phyloP scores from a whole-genome alignment of 2,113 vertebrate species.

The Semicossyphus pulcher region DNA sequence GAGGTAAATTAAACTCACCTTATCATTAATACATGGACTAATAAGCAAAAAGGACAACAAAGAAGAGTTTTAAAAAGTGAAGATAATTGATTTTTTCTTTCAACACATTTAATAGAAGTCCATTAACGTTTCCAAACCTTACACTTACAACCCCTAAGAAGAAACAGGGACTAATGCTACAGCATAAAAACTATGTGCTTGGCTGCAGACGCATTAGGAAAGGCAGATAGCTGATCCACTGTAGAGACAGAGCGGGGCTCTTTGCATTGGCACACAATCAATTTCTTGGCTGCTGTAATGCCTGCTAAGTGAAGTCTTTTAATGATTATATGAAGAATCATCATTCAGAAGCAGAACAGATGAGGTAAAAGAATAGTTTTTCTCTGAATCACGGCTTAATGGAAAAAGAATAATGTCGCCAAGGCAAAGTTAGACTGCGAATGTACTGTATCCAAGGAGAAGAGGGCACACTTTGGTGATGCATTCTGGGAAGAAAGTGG shows the following conservation, averaged over 20 bases:
- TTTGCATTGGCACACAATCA: constrained; percentile 34
- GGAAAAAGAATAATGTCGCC: not conserved
- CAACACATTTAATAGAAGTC: not conserved
- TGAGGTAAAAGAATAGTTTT: not conserved
- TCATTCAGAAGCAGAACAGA: constrained; percentile 27
- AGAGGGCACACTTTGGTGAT: not conserved
- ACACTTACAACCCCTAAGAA: not conserved
- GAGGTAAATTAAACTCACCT: not conserved
- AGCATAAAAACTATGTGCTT: too few species aligned
- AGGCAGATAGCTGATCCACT: constrained; percentile 10
- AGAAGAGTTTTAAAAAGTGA: not conserved
- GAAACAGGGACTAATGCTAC: not conserved
- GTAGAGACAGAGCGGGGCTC: not conserved
- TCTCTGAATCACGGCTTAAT: not conserved
- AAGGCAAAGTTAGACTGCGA: not conserved
- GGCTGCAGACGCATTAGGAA: too few species aligned
- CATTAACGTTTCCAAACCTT: not conserved
- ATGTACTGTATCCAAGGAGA: not conserved
- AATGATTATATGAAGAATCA: constrained; percentile 37
- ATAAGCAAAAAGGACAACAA: not conserved
- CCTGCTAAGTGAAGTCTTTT: constrained; percentile 45
- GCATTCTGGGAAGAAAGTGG: too few species aligned
- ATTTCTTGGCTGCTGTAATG: constrained; percentile 47
- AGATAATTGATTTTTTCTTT: not conserved
- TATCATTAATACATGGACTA: not conserved